Base-by-base conservation (phyloP, 2,113 vertebrate genomes). In the Cyprinodon variegatus region DNA sequence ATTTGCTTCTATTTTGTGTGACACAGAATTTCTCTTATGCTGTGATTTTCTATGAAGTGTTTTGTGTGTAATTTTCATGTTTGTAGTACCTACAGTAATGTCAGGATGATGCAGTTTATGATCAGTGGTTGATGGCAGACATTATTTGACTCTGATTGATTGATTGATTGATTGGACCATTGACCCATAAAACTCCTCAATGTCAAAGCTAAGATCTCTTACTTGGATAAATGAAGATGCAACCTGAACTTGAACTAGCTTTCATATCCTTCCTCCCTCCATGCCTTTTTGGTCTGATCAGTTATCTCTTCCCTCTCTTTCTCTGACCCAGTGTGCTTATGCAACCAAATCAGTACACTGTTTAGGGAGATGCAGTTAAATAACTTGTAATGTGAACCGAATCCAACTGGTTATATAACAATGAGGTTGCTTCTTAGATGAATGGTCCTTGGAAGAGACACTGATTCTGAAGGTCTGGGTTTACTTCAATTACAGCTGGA, bases 381-480 rank as follows among this genome's bases (percentile, higher is more conserved):
- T 90, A 92, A 92, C 91, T 72, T 76, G 68, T 79, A 86, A 91
- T 90, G 89, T 91, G 86, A 93, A 89, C 82, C 70, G 14, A 86
- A 84, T 89, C 83, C 82, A 92, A 90, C 81, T 70, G 72, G 69
- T 93, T 95, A 93, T 90, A 90, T 93, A 94, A 94, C 76, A 72
- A 75, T 65, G 84, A 88, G 83, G 89, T 93, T 87, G 83, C 89
- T 91, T 92, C 88, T 92, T 88, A 90, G 92, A 88, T 83, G 71
- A 92, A 89, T 89, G 87, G 76, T 79, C 86, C 80, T 91, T 93
- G 92, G 93, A 95, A 0, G 81, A 63, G 88, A 91, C 91, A 84
- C 88, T 87, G 90, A 93, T 95, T 96, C 94, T 93, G 94, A 95
- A 95, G 92, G 84, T 76, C 84, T 92, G 91, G 94, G 91, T 96